Conservation (phyloP, 64 coral and sea anemone genomes). For the Montipora cactus region DNA sequence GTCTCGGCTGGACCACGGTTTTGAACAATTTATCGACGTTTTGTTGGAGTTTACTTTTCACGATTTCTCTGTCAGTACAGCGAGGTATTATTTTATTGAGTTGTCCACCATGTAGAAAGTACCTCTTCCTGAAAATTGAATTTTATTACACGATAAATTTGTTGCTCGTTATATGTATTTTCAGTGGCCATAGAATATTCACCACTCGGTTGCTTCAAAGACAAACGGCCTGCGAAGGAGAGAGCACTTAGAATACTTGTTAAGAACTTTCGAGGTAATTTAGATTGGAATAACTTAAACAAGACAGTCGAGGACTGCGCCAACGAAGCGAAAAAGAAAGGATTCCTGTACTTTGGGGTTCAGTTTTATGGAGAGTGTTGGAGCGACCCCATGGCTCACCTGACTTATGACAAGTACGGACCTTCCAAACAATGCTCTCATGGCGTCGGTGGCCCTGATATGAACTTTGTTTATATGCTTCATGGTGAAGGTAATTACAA, state of each 20-base stretch:
- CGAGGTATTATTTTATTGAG: no score
- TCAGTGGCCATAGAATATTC: slow-evolving; percentile 22
- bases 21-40: no score
- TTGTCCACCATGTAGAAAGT: no score
- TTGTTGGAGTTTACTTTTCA: no score
- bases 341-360: slow-evolving; percentile 50
- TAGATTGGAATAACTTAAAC: slow-evolving; percentile 50
- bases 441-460: slow-evolving; percentile 20
- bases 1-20: no score
- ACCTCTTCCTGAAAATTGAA: no score
- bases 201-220: slow-evolving; percentile 46
- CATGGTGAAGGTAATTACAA: slow-evolving; percentile 18
- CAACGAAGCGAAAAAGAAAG: slow-evolving; percentile 2
- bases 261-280: slow-evolving; percentile 4
- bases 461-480: slow-evolving; percentile 48
- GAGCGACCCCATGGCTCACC: slow-evolving; percentile 26
- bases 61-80: no score
- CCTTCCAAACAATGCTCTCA: background rate
- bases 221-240: background rate
- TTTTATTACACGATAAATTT: no score
- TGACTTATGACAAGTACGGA: slow-evolving; percentile 45
- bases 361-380: slow-evolving; percentile 76
- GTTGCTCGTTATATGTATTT: background rate
- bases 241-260: slow-evolving; percentile 40
- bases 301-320: slow-evolving; percentile 30